Evolutionary conservation across 2,888 invertebrate species (phyloP), one percentile per base, ranked within the genome.

Genomic region (Lissonota sp.): DNA sequence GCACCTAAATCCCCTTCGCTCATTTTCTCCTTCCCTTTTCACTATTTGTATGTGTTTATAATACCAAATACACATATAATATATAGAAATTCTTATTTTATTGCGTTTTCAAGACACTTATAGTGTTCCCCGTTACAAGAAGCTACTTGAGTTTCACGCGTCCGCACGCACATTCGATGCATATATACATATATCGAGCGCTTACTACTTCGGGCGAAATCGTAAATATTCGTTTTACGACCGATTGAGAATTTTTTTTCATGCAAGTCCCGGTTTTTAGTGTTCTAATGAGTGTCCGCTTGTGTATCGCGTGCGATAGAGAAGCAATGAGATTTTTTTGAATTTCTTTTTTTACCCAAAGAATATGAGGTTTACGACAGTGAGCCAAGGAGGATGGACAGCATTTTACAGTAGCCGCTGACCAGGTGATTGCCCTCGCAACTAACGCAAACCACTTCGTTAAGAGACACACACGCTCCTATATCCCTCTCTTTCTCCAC

Each of bases 401-500:
- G 44, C 12, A 46, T 42, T 26, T 26, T 49, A 69, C 70, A 66
- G 78, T 74, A 78, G 78, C 74, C 14, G 60, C 42, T 26, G 58
- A 6, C 26, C 70, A 70, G 78, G 74, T 69, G 79, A 79, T 80
- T 81, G 78, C 82, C 78, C 73, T 62, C 75, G 78, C 58, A 76
- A 84, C 82, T 83, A 83, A 77, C 81, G 69, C 60, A 75, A 79
- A 73, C 72, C 77, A 84, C 83, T 84, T 84, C 82, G 80, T 83
- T 84, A 83, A 78, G 80, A 62, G 26, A 26, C 26, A 26, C 26
- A 26, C 39, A 66, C 74, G 39, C 46, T 51, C 39, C 51, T 60
- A n/a, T n/a, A n/a, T n/a, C 42, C 44, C 51, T 58, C 57, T 53
- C 46, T 39, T 58, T 57, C 62, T 66, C 67, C 79, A 80, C 82